Percentiles rank a stretch among this genome's conserved stretches.
phyloP scores from a whole-genome alignment of 2,888 invertebrate species.

The Myopa testacea region DNA sequence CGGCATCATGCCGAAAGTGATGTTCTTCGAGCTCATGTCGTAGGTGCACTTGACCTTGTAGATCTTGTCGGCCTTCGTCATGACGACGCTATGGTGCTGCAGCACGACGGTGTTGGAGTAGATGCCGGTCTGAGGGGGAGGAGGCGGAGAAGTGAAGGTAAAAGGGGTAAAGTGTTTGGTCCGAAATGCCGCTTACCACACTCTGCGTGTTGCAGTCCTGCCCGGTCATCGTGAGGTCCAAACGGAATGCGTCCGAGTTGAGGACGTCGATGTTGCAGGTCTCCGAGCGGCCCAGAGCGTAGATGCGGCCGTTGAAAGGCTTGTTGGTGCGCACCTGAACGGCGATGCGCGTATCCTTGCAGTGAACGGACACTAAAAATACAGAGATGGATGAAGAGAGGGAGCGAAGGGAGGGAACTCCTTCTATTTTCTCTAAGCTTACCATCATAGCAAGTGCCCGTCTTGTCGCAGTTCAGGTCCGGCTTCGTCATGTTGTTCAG shows the following conservation, averaged over 20 bases:
- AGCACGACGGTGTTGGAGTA: constrained; percentile 94
- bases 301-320: constrained; percentile 94
- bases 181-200: constrained; percentile 75
- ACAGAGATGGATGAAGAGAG: not conserved
- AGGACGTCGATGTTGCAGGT: constrained; percentile 95
- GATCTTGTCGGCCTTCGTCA: constrained; percentile 96
- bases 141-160: not conserved
- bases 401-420: not conserved
- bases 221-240: constrained; percentile 92
- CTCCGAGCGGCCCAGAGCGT: constrained; percentile 92
- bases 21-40: constrained; percentile 96
- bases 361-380: constrained; percentile 87
- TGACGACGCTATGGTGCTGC: constrained; percentile 94
- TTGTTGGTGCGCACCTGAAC: constrained; percentile 93
- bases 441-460: constrained; percentile 96
- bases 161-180: not conserved
- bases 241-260: constrained; percentile 90
- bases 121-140: constrained; percentile 80
- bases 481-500: constrained; percentile 80
- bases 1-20: constrained; percentile 97
- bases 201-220: constrained; percentile 97
- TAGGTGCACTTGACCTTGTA: constrained; percentile 97
- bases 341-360: constrained; percentile 93
- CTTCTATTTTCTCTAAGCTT: constrained; percentile 57
- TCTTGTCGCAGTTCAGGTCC: constrained; percentile 92